Base-by-base conservation (phyloP, 2,888 invertebrate species). In the Muscina levida region DNA sequence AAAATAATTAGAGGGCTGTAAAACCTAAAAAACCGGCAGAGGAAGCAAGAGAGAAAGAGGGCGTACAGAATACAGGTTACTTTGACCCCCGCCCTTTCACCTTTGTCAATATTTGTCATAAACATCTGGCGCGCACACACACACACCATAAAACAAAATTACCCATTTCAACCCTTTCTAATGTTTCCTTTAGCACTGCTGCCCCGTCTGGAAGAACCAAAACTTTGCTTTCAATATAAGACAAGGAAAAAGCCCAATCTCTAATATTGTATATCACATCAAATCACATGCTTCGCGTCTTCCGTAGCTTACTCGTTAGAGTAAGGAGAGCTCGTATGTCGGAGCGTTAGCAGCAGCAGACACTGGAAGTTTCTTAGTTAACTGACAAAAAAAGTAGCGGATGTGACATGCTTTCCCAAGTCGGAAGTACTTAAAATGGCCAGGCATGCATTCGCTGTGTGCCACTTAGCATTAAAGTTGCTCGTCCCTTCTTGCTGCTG, bases 321-420 rank as follows among this genome's bases (percentile, higher is more conserved):
- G 26, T 46, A 57, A 19, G 59, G 51, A 46, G 44, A 24, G 65
- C 22, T 68, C 65, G 44, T 53, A 65, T 53, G 53, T n/a, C n/a
- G n/a, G n/a, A n/a, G n/a, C n/a, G n/a, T n/a, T 31, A 5, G 22
- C 22, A 1, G 48, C 44, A 37, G 15, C 17, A 48, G 26, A 13
- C 56, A 22, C 24, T 26, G 37, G 59, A 66, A 84, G 81, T 82
- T 65, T 19, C 46, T 67, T 72, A 74, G 77, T 62, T 71, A 81
- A 75, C 77, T 56, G 46, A 81, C 77, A 79, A 77, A 31, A 37
- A 66, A 53, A 39, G 37, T 39, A 72, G 48, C 87, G 89, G 89
- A 89, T 88, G 89, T 88, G 89, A 89, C 89, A 89, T 89, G 89
- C 89, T 89, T 89, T 89, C 89, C 89, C 3, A 89, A 88, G 87